Evolutionary conservation across 1,140 invertebrate species (phyloP), one percentile per base, ranked within the genome.

Genomic region (Lepidurus packardi): DNA sequence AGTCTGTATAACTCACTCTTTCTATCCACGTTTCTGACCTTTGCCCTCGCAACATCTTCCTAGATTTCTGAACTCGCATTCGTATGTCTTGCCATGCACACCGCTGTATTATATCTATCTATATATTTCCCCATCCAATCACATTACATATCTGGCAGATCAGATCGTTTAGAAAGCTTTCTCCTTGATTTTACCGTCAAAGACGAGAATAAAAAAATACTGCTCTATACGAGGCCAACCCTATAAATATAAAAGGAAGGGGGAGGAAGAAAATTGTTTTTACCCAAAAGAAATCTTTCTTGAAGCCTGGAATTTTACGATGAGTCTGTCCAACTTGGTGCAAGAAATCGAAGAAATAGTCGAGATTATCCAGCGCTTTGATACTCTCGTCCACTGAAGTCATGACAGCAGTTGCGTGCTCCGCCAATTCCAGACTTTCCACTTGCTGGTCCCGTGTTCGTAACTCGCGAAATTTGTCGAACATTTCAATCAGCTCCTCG

Each of bases 321-420:
- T 97, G 94, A 11, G 91, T 90, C 73, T 92, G 91, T 13, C 94
- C 94, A 45, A 95, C 90, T 83, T 92, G 90, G 81, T 92, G 89
- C 16, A 97, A 87, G 84, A 91, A 94, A 80, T 91, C 88, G 83
- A 95, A 90, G 85, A 95, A 95, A 79, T 89, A 88, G 83, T 95
- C 93, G 81, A 94, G 88, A 82, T 95, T 90, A 82, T 95, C 93
- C 76, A 96, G 87, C 42, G 91, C 90, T 82, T 92, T 92, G 84
- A 96, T 96, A 45, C 92, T 92, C 83, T 95, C 86, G 80, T 88
- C 86, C 75, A 97, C 85, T 1, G 94, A 94, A 80, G 89, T 89
- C 94, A 97, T 96, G 11, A 97, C 94, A 81, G 91, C 92, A 78
- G 89, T 90, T 16, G 94, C 94, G 82, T 97, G 94, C 82, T 95